phyloP scores from a whole-genome alignment of 2,888 invertebrate genomes.

The Phasia obesa region DNA sequence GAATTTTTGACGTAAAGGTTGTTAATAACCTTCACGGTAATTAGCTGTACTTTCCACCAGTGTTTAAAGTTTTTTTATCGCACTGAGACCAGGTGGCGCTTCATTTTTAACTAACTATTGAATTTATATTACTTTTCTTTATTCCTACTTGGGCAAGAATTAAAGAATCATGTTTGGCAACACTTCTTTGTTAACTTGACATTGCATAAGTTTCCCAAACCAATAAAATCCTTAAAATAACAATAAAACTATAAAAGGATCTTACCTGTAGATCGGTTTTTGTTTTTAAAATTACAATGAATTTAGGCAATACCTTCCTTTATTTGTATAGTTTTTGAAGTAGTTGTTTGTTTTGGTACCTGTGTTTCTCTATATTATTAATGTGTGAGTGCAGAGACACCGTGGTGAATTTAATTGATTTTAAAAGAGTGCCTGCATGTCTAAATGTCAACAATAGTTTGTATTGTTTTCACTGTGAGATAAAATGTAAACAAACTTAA shows the following conservation, averaged over 20 bases:
- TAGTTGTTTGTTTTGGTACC: slow-evolving; percentile 25
- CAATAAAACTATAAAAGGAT: slow-evolving; percentile 36
- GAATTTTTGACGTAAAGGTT: too few relatives aligned
- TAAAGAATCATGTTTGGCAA: not conserved
- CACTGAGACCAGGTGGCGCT: slow-evolving; percentile 57
- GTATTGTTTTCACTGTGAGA: not conserved
- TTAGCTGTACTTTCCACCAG: not conserved
- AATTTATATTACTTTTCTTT: not conserved
- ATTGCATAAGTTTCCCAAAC: not conserved
- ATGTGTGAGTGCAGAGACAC: slow-evolving; percentile 1
- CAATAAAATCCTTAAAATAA: slow-evolving; percentile 22
- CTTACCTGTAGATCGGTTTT: slow-evolving; percentile 1
- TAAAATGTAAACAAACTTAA: slow-evolving; percentile 18
- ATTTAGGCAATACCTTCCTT: not conserved
- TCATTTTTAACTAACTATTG: not conserved
- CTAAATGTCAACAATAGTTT: slow-evolving; percentile 23
- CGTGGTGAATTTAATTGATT: slow-evolving; percentile 36
- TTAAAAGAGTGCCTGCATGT: slow-evolving; percentile 19
- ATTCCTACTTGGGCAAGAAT: slow-evolving; percentile 1
- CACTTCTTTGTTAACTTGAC: not conserved
- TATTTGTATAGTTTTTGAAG: not conserved
- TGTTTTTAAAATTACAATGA: not conserved
- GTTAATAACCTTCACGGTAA: not conserved
- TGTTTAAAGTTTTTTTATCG: not conserved
- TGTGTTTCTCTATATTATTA: slow-evolving; percentile 5